Evolutionary conservation across 2,797 vertebrate species (phyloP).

Genomic region (Leptodactylus fallax): DNA sequence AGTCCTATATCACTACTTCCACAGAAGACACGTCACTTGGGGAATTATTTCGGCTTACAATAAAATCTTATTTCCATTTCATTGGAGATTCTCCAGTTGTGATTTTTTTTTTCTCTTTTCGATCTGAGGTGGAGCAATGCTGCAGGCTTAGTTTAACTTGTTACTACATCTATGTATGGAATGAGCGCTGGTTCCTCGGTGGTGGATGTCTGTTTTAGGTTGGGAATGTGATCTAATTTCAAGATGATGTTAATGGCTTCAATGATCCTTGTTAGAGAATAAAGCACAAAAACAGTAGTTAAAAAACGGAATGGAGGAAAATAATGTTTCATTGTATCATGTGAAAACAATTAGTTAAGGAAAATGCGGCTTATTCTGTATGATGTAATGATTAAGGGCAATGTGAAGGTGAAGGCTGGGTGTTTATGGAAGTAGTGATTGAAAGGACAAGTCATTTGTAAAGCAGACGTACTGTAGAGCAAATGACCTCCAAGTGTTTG

Average conservation of each 20-base stretch:
- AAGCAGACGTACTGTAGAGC: background rate
- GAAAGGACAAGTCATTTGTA: constrained; percentile 7
- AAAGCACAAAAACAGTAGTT: constrained; percentile 21
- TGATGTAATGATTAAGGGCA: constrained; percentile 17
- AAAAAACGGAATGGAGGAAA: background rate
- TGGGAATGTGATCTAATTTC: constrained; percentile 46
- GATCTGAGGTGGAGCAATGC: constrained; percentile 24
- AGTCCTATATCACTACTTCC: constrained; percentile 78
- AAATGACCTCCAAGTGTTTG: background rate
- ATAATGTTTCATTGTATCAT: constrained; percentile 26
- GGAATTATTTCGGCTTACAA: constrained; percentile 60
- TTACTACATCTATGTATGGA: constrained; percentile 1
- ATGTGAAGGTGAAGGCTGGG: constrained; percentile 4
- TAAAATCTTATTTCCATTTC: constrained; percentile 51
- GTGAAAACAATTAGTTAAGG: constrained; percentile 12
- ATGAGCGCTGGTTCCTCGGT: constrained; percentile 4
- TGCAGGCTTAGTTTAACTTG: constrained; percentile 26
- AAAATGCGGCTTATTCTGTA: background rate
- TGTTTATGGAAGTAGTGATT: constrained; percentile 31
- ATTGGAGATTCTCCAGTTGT: constrained; percentile 44
- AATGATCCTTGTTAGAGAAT: background rate
- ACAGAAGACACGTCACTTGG: constrained; percentile 55
- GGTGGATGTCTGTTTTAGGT: constrained; percentile 32
- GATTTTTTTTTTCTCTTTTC: constrained; percentile 30
- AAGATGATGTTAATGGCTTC: constrained; percentile 32